phyloP scores from a whole-genome alignment of 2,888 invertebrate genomes.

The Tipula lateralis region DNA sequence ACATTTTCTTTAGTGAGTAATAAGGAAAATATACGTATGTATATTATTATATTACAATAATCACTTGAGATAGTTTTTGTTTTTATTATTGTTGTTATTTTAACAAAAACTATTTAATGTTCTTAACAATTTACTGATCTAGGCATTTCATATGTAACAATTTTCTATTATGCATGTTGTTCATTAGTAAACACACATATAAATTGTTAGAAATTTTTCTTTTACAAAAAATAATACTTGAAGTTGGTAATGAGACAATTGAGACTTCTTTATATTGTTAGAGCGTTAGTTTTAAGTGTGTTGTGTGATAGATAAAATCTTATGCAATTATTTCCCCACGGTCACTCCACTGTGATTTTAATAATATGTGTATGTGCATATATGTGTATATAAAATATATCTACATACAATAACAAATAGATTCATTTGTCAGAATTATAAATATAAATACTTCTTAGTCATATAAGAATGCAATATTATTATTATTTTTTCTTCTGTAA shows the following conservation, averaged over 20 bases:
- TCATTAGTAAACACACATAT: background rate
- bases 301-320: background rate
- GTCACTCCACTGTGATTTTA: background rate
- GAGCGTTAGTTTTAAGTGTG: background rate
- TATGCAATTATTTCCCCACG: background rate
- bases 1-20: background rate
- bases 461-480: background rate
- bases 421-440: slow-evolving; percentile 19
- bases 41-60: background rate
- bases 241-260: background rate
- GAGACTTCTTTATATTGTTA: background rate
- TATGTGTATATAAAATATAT: background rate
- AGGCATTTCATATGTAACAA: background rate
- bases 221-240: background rate
- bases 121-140: background rate
- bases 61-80: background rate
- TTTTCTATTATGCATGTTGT: background rate
- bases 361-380: background rate
- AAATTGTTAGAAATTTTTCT: background rate
- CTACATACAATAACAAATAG: background rate
- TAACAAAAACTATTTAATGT: background rate
- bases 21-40: background rate
- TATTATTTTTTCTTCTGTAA: background rate
- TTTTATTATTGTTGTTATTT: background rate
- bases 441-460: background rate